These are phyloP conservation scores for Monomorium pharaonis DNA, from an alignment of 1,140 invertebrate species.

Conservation along the genomic window DNA sequence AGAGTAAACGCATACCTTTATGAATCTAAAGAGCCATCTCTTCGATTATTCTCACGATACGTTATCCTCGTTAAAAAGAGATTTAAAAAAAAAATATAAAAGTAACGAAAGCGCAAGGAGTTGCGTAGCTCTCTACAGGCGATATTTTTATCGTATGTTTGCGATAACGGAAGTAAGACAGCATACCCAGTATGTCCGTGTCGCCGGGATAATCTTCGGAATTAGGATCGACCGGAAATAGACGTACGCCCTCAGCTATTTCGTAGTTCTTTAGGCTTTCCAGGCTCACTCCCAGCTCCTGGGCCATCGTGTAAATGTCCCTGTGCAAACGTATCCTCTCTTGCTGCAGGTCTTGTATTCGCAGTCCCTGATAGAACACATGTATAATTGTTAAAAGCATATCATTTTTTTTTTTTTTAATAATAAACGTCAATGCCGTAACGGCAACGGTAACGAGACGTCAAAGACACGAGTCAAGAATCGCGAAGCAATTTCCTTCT, in stretches of 20 bases:
- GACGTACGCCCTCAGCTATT: slow-evolving; percentile 86
- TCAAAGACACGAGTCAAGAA: neutral
- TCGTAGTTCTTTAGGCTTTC: slow-evolving; percentile 84
- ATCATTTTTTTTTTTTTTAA: neutral
- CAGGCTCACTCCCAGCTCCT: slow-evolving; percentile 84
- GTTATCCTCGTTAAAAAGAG: neutral
- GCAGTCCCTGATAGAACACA: slow-evolving; percentile 86
- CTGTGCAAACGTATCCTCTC: slow-evolving; percentile 89
- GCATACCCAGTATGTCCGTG: slow-evolving; percentile 87
- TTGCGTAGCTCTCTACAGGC: too few relatives aligned
- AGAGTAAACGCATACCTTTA: neutral
- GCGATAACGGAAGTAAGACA: slow-evolving; percentile 13
- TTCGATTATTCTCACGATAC: neutral
- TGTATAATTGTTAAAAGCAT: neutral
- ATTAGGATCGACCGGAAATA: slow-evolving; percentile 85
- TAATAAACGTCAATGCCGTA: neutral
- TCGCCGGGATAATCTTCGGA: slow-evolving; percentile 87
- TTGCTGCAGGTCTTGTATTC: slow-evolving; percentile 90
- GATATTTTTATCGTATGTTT: neutral
- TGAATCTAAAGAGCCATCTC: neutral
- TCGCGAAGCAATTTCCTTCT: neutral
- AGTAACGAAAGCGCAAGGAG: too few relatives aligned
- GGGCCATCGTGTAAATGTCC: slow-evolving; percentile 88
- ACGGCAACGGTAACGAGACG: neutral
- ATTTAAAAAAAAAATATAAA: neutral